A percentile compares a stretch with the other conserved stretches of the same genome.
These are phyloP conservation scores for Encarsia formosa DNA, from an alignment of 2,888 invertebrate species.

Conservation along the genomic window DNA sequence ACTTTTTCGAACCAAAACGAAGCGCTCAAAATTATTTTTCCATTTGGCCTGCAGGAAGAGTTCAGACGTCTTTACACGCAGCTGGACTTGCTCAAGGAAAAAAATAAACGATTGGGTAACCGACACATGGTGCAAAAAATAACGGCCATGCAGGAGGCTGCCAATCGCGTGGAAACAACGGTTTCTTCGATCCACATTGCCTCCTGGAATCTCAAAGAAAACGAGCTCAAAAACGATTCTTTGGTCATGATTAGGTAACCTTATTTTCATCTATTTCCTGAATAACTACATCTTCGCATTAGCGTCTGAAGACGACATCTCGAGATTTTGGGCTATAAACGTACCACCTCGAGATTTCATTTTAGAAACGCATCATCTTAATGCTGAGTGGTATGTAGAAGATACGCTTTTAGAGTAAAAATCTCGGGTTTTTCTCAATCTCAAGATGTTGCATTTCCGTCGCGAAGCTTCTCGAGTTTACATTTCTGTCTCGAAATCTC, in stretches of 20 bases:
- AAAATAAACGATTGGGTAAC: constrained; percentile 71
- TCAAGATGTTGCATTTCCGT: too few relatives aligned
- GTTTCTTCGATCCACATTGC: constrained; percentile 49
- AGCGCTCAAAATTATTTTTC: not conserved
- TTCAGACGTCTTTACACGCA: constrained; percentile 76
- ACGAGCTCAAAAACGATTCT: constrained; percentile 33
- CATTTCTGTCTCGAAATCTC: too few relatives aligned
- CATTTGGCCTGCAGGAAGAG: constrained; percentile 63
- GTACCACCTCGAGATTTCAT: too few relatives aligned
- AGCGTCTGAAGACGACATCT: too few relatives aligned
- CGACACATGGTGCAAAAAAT: constrained; percentile 71
- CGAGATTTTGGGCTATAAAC: too few relatives aligned
- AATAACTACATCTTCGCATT: too few relatives aligned
- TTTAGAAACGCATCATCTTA: not conserved
- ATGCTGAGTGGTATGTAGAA: not conserved
- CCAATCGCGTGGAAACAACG: constrained; percentile 59
- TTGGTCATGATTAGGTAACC: constrained; percentile 37
- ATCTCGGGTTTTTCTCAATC: too few relatives aligned
- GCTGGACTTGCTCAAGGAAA: constrained; percentile 74
- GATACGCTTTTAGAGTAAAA: too few relatives aligned
- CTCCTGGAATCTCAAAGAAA: constrained; percentile 45
- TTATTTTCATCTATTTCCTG: too few relatives aligned
- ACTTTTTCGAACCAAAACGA: not conserved
- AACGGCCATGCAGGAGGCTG: constrained; percentile 78
- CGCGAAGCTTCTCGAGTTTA: too few relatives aligned